These are phyloP conservation scores for Antigone vipio DNA, from an alignment of 2,113 vertebrate species.

Conservation along the genomic window DNA sequence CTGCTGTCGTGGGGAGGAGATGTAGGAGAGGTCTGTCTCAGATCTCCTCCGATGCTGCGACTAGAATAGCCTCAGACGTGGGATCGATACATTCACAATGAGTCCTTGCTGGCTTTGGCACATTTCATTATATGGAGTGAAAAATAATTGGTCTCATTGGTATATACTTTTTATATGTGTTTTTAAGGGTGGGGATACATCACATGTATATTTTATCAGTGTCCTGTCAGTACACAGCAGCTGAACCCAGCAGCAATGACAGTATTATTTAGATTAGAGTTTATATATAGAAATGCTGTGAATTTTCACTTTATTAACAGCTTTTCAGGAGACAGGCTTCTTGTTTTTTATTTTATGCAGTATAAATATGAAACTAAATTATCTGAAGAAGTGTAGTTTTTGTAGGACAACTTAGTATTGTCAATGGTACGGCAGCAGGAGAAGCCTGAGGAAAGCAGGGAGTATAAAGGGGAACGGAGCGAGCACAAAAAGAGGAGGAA, in stretches of 20 bases:
- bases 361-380: neutral
- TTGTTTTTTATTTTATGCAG: neutral
- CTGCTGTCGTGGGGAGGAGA: neutral
- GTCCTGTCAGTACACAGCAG: neutral
- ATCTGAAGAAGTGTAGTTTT: neutral
- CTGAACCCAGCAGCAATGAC: neutral
- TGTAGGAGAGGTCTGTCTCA: neutral
- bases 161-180: neutral
- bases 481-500: neutral
- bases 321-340: neutral
- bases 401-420: neutral
- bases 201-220: neutral
- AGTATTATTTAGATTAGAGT: neutral
- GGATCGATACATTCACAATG: neutral
- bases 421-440: neutral
- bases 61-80: neutral
- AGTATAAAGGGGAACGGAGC: neutral
- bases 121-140: neutral
- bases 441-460: neutral
- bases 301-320: neutral
- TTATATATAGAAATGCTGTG: neutral
- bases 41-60: neutral
- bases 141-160: conserved; percentile 1
- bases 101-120: neutral
- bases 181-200: neutral